A percentile compares a stretch with the other conserved stretches of the same genome.
These are phyloP conservation scores for Calidris pugnax DNA, from an alignment of 2,113 vertebrate genomes.

Conservation along the genomic window DNA sequence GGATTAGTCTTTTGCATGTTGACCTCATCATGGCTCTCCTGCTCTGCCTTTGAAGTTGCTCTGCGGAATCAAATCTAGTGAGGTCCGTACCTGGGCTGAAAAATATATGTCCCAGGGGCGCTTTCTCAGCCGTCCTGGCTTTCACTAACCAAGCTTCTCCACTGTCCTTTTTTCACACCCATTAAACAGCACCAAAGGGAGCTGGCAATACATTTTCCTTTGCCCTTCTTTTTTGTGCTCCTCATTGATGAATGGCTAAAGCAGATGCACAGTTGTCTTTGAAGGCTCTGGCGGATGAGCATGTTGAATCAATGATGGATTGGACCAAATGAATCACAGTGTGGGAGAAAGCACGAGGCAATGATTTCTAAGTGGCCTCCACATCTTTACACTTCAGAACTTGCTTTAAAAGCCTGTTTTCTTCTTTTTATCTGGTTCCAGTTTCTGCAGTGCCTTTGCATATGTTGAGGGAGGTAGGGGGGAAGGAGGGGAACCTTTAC, in stretches of 20 bases:
- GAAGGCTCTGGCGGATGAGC: constrained; percentile 88
- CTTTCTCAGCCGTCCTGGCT: constrained; percentile 74
- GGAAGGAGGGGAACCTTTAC: constrained; percentile 69
- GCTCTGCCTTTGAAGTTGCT: constrained; percentile 25
- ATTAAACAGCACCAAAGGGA: constrained; percentile 79
- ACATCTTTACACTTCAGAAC: constrained; percentile 74
- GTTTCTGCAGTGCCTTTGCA: constrained; percentile 76
- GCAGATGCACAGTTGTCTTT: constrained; percentile 93
- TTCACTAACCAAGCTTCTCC: constrained; percentile 84
- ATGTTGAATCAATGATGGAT: constrained; percentile 88
- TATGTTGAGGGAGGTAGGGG: constrained; percentile 74
- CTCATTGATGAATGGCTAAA: constrained; percentile 88
- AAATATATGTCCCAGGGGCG: constrained; percentile 21
- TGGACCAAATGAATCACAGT: constrained; percentile 80
- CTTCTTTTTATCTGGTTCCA: constrained; percentile 81
- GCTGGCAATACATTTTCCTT: constrained; percentile 78
- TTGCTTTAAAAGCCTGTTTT: constrained; percentile 70
- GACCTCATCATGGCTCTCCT: background rate
- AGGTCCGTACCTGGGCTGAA: constrained; percentile 41
- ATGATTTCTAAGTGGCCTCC: constrained; percentile 59
- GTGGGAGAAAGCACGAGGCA: constrained; percentile 68
- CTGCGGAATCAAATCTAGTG: constrained; percentile 5
- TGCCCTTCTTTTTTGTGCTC: constrained; percentile 87
- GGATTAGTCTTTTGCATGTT: background rate
- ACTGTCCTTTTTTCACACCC: constrained; percentile 79